Evolutionary conservation across 2,797 vertebrate genomes (phyloP).

Genomic region (Protonibea diacanthus): DNA sequence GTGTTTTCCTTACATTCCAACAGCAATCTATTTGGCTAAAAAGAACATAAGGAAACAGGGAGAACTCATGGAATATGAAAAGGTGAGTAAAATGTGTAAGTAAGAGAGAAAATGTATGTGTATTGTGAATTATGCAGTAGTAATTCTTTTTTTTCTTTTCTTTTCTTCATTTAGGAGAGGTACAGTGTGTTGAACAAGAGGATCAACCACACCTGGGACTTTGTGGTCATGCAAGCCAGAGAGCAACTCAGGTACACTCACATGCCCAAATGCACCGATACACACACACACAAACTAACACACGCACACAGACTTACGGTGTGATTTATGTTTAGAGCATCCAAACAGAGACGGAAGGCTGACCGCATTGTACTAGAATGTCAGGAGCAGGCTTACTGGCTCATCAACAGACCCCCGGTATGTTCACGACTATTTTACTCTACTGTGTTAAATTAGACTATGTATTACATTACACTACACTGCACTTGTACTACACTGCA

Average conservation of each 20-base stretch:
- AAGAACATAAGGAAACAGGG: conserved; percentile 96
- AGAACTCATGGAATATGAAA: conserved; percentile 91
- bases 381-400: conserved; percentile 96
- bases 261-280: neutral
- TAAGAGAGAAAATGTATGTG: neutral
- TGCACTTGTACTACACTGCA: neutral
- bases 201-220: conserved; percentile 96
- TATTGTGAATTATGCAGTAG: conserved; percentile 29
- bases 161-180: conserved; percentile 83
- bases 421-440: neutral
- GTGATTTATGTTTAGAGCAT: conserved; percentile 85
- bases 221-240: conserved; percentile 96
- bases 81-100: conserved; percentile 83
- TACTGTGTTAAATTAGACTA: neutral
- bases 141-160: neutral
- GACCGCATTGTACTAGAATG: conserved; percentile 95
- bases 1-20: conserved; percentile 1
- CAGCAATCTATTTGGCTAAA: conserved; percentile 96
- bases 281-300: neutral
- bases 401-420: conserved; percentile 94
- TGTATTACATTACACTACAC: neutral
- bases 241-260: conserved; percentile 92
- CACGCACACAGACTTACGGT: conserved; percentile 9
- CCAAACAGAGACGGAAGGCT: conserved; percentile 92
- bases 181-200: conserved; percentile 92